phyloP scores from a whole-genome alignment of 2,797 vertebrate genomes.

The Kryptopterus vitreolus region DNA sequence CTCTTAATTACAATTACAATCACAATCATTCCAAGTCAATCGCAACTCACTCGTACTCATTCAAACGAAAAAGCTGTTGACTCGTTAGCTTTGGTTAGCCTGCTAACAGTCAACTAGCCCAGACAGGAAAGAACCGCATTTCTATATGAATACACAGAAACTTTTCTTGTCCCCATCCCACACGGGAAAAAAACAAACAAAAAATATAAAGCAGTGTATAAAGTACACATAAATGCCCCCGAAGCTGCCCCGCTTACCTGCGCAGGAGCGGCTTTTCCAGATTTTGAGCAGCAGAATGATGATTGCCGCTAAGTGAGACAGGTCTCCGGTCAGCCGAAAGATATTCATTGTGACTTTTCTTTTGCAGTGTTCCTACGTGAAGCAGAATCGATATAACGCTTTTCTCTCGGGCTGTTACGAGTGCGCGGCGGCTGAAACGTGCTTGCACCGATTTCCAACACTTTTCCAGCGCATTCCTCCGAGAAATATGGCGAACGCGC shows the following conservation, averaged over 20 bases:
- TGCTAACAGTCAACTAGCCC: slow-evolving; percentile 5
- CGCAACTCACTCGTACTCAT: not conserved
- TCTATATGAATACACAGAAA: not conserved
- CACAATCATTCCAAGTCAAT: not conserved
- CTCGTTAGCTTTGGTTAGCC: not conserved
- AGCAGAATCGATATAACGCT: not conserved
- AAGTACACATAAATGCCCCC: not conserved
- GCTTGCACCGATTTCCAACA: slow-evolving; percentile 42
- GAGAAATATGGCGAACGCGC: slow-evolving; percentile 84
- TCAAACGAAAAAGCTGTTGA: not conserved
- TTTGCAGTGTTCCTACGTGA: slow-evolving; percentile 6
- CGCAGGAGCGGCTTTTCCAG: slow-evolving; percentile 96
- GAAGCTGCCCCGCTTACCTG: slow-evolving; percentile 74
- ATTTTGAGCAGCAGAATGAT: slow-evolving; percentile 97
- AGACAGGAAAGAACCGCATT: not conserved
- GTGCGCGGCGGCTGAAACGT: not conserved
- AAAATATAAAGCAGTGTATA: not conserved
- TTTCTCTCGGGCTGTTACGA: not conserved
- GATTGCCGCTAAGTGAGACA: slow-evolving; percentile 95
- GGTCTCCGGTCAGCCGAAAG: slow-evolving; percentile 90
- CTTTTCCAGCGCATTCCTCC: slow-evolving; percentile 53
- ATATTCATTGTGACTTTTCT: slow-evolving; percentile 81
- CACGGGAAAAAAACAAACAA: too few species aligned
- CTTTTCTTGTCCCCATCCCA: not conserved
- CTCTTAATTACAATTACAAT: not conserved